These are phyloP conservation scores for Dicycla oo DNA, from an alignment of 2,888 invertebrate species.

Conservation along the genomic window DNA sequence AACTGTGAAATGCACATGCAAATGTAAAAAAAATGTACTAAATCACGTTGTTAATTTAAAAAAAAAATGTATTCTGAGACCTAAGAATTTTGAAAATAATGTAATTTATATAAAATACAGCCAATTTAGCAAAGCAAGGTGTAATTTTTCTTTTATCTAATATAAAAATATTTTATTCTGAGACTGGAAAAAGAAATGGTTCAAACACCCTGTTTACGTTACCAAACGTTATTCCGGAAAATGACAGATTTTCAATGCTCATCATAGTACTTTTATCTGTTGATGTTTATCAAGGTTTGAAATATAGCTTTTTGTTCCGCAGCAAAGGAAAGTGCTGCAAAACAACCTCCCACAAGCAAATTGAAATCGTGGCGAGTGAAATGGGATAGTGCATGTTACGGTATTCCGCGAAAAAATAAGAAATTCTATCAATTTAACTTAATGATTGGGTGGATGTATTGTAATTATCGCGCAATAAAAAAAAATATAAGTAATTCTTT, in stretches of 20 bases:
- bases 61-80: too few species aligned
- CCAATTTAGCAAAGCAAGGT: too few species aligned
- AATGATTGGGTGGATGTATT: slow-evolving; percentile 3
- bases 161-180: too few species aligned
- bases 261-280: not conserved
- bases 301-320: not conserved
- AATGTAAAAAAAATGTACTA: too few species aligned
- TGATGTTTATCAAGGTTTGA: not conserved
- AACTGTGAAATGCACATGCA: too few species aligned
- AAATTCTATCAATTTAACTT: not conserved
- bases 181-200: too few species aligned
- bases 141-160: too few species aligned
- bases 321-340: slow-evolving; percentile 9
- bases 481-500: too few species aligned
- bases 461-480: slow-evolving; percentile 30
- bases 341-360: slow-evolving; percentile 21
- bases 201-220: too few species aligned
- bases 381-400: slow-evolving; percentile 17
- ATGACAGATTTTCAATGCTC: not conserved
- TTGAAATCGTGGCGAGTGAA: slow-evolving; percentile 42
- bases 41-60: too few species aligned
- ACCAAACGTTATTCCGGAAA: slow-evolving; percentile 30
- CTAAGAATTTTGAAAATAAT: too few species aligned
- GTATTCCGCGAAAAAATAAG: slow-evolving; percentile 8
- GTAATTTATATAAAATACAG: too few species aligned